A percentile compares a stretch with the other conserved stretches of the same genome.
Evolutionary conservation across 64 coral and sea anemone species (phyloP).

Genomic region (Porites lutea): DNA sequence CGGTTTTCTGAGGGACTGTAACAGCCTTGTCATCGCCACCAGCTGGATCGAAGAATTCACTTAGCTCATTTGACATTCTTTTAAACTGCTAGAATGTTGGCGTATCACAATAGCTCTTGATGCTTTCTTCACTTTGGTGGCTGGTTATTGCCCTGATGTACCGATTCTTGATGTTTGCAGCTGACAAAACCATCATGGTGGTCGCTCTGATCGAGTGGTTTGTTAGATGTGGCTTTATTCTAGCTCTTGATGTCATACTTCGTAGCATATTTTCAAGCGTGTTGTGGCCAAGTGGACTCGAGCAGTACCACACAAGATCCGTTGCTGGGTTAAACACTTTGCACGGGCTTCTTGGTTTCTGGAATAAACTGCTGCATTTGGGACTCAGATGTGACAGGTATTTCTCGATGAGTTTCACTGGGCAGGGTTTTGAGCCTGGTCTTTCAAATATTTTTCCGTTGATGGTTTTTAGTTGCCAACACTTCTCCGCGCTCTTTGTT

Average conservation of each 20-base stretch:
- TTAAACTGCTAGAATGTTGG: conserved; percentile 63
- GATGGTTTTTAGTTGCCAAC: conserved; percentile 31
- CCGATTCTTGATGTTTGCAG: conserved; percentile 41
- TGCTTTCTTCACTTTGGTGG: conserved; percentile 35
- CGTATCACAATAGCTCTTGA: conserved; percentile 47
- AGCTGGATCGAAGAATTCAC: conserved; percentile 35
- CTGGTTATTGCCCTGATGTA: conserved; percentile 57
- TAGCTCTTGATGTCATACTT: conserved; percentile 11
- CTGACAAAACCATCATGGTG: conserved; percentile 32
- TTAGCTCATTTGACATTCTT: conserved; percentile 41
- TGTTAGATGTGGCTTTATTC: conserved; percentile 27
- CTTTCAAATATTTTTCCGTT: background rate
- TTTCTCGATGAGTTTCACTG: background rate
- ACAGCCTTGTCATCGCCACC: conserved; percentile 13
- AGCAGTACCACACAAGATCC: conserved; percentile 29
- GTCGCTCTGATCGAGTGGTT: conserved; percentile 40
- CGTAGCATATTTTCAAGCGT: conserved; percentile 41
- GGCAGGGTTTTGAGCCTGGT: conserved; percentile 24
- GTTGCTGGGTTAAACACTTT: conserved; percentile 45
- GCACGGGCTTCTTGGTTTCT: conserved; percentile 25
- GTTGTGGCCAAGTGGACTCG: conserved; percentile 27
- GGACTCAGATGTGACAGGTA: conserved; percentile 17
- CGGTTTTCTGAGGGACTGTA: conserved; percentile 28
- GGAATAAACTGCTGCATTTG: conserved; percentile 41
- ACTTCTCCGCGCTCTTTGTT: background rate